Conservation (phyloP, 2,888 invertebrate genomes). For the Trachelus troglodyta region DNA sequence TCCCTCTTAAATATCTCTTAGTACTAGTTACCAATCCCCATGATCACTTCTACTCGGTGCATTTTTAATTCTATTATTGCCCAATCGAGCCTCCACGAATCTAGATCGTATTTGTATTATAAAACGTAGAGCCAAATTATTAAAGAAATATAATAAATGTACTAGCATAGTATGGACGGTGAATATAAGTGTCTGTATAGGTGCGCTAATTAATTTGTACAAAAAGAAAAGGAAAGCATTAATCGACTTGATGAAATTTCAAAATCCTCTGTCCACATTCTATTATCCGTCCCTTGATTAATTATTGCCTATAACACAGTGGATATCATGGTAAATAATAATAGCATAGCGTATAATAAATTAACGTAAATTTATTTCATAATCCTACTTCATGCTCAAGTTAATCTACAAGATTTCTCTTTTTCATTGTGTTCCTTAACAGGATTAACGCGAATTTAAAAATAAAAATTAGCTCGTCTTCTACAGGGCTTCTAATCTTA, state of each 20-base stretch:
- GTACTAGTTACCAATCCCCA: background rate
- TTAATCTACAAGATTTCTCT: background rate
- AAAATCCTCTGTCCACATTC: background rate
- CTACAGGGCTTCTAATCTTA: constrained; percentile 39
- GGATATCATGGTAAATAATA: background rate
- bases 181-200: background rate
- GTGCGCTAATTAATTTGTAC: background rate
- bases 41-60: background rate
- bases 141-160: background rate
- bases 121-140: background rate
- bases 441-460: background rate
- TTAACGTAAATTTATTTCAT: background rate
- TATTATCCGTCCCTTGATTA: background rate
- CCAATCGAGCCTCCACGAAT: background rate
- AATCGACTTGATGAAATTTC: background rate
- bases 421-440: background rate
- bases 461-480: constrained; percentile 38
- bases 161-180: background rate
- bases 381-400: background rate
- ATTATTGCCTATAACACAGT: background rate
- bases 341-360: background rate
- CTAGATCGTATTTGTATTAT: background rate
- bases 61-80: background rate
- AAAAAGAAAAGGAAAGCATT: background rate
- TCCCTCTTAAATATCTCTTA: background rate